A percentile compares a stretch with the other conserved stretches of the same genome.
phyloP scores from a whole-genome alignment of 2,888 invertebrate species.

The Andrena hattorfiana region DNA sequence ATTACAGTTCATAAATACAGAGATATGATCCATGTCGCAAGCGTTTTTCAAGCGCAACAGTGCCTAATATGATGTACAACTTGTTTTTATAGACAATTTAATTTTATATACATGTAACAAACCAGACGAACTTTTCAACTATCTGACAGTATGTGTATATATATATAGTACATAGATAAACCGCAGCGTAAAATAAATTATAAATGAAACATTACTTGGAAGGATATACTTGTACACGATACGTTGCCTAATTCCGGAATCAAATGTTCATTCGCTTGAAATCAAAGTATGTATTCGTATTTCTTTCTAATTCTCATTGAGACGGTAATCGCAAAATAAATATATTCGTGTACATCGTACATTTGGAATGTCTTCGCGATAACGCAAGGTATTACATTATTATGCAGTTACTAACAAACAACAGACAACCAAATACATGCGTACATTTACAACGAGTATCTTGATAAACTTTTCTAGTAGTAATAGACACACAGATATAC shows the following conservation, averaged over 20 bases:
- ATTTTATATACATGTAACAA: conserved; percentile 44
- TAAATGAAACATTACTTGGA: conserved; percentile 27
- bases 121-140: conserved; percentile 20
- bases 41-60: conserved; percentile 42
- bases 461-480: conserved; percentile 20
- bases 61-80: conserved; percentile 27
- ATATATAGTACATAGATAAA: conserved; percentile 8
- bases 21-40: conserved; percentile 46
- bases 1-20: conserved; percentile 47
- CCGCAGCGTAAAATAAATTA: conserved; percentile 26
- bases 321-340: conserved; percentile 18
- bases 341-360: conserved; percentile 16
- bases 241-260: conserved; percentile 3
- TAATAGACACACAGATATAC: conserved; percentile 34
- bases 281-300: conserved; percentile 15
- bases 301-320: conserved; percentile 18
- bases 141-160: conserved; percentile 7
- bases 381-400: background rate
- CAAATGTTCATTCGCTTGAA: conserved; percentile 2
- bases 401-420: conserved; percentile 11
- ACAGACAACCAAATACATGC: conserved; percentile 32
- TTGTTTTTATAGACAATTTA: conserved; percentile 15
- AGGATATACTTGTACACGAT: conserved; percentile 13
- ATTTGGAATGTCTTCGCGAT: conserved; percentile 46
- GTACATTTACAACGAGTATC: conserved; percentile 44